phyloP scores from a whole-genome alignment of 2,797 vertebrate species.

The Sciurus carolinensis region DNA sequence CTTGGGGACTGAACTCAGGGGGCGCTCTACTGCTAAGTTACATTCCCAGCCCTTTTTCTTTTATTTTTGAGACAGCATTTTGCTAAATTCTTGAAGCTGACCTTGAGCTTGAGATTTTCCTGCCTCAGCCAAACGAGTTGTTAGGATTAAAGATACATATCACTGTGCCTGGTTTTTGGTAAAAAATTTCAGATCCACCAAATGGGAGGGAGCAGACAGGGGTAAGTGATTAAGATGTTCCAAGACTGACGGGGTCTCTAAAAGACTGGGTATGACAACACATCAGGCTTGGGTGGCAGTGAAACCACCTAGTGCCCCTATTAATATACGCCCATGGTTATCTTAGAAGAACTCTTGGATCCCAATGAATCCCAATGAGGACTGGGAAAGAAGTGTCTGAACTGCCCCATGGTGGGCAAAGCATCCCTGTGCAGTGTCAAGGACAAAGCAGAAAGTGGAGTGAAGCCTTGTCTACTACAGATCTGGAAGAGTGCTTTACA shows the following conservation, averaged over 20 bases:
- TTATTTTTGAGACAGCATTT: no score
- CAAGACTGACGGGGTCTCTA: background rate
- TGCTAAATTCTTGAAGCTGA: background rate
- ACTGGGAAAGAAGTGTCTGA: background rate
- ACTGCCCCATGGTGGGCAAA: rapidly evolving
- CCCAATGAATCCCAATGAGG: background rate
- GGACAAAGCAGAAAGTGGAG: background rate
- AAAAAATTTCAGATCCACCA: background rate
- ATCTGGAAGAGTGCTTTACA: background rate
- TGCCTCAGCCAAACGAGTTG: background rate
- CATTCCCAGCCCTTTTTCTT: no score
- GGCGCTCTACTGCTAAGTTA: no score
- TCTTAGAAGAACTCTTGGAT: background rate
- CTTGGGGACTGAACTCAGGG: no score
- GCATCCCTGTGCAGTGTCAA: background rate
- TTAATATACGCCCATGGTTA: background rate
- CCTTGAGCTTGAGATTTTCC: background rate
- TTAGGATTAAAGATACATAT: background rate
- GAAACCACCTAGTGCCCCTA: background rate
- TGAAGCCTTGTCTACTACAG: background rate
- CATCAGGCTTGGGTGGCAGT: background rate
- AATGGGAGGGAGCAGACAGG: background rate
- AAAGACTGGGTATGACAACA: background rate
- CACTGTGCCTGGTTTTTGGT: no score
- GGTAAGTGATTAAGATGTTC: background rate